Evolutionary conservation across 2,888 invertebrate genomes (phyloP), one percentile per base, ranked within the genome.

Genomic region (Xiphydria camelus): DNA sequence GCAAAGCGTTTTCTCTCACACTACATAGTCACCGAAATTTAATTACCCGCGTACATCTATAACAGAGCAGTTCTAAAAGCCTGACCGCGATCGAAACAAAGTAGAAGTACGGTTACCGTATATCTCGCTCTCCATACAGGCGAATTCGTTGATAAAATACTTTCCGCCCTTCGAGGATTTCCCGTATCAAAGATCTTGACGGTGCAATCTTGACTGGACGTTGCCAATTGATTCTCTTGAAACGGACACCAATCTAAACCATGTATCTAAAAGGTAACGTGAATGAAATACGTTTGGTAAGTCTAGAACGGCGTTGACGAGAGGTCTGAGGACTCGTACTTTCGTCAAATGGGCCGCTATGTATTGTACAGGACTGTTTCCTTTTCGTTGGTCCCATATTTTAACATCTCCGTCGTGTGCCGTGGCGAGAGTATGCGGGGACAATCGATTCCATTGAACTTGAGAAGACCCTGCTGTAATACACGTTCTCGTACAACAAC

Each of bases 401-500:
- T 95, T 88, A 3, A 97, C 86, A 76, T 96, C 96, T 2, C 94
- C 95, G 70, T 96, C 95, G 75, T 97, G 96, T 3, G 95, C 91
- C 32, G 96, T 95, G 1, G 96, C 96, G 54, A 97, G 79, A 52
- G 92, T 80, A 71, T 94, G 82, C 1, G 87, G 82, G 1, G 89
- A 88, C 37, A 92, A 82, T 64, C 89, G 86, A 73, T 95, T 95
- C 89, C 96, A 97, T 64, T 93, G 87, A 1, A 96, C 94, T 79
- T 95, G 94, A 1, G 92, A 91, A 2, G 94, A 94, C 59, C 92
- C 91, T 66, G 91, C 91, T 88, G 58, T 14, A 73, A 70, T 41
- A 41, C n/a, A n/a, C n/a, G n/a, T n/a, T n/a, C n/a, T n/a, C n/a
- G n/a, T n/a, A n/a, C n/a, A n/a, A n/a, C n/a, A n/a, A n/a, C n/a